These are phyloP conservation scores for Anastatus disparis DNA, from an alignment of 1,140 invertebrate genomes.

Conservation along the genomic window DNA sequence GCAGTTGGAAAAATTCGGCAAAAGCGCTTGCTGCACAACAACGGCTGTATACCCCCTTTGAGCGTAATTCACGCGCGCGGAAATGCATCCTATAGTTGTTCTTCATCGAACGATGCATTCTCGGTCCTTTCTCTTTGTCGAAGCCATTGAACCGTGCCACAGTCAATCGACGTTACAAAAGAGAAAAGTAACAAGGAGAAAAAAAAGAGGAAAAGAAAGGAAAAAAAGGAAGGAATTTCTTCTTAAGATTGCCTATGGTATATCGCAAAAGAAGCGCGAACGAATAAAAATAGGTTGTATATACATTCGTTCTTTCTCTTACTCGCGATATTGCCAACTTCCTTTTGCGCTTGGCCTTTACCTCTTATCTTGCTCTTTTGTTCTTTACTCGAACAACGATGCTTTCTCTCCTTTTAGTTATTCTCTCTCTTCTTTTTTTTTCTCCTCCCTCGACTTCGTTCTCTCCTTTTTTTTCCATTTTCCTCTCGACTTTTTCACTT, in stretches of 20 bases:
- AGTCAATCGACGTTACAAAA: slow-evolving; percentile 27
- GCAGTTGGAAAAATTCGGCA: slow-evolving; percentile 14
- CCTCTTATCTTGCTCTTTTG: slow-evolving; percentile 40
- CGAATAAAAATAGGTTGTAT: slow-evolving; percentile 48
- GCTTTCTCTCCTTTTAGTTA: neutral
- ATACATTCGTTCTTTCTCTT: no score
- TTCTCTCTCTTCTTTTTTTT: neutral
- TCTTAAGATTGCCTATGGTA: slow-evolving; percentile 45
- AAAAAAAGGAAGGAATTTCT: no score
- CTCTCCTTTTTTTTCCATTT: neutral
- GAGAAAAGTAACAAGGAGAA: neutral
- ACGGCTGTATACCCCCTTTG: neutral
- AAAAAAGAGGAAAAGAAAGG: neutral
- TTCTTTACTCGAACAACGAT: slow-evolving; percentile 13
- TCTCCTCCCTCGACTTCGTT: neutral
- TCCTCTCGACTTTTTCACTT: slow-evolving; percentile 2
- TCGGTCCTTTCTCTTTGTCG: slow-evolving; percentile 12
- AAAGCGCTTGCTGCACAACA: slow-evolving; percentile 33
- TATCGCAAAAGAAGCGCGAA: slow-evolving; percentile 41
- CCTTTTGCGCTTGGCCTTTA: no score
- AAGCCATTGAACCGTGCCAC: slow-evolving; percentile 11
- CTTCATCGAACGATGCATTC: neutral
- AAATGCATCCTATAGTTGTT: slow-evolving; percentile 26
- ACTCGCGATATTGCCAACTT: slow-evolving; percentile 48
- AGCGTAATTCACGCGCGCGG: slow-evolving; percentile 5